Evolutionary conservation across 1,140 invertebrate genomes (phyloP), one percentile per base, ranked within the genome.

Genomic region (Belonocnema kinseyi): DNA sequence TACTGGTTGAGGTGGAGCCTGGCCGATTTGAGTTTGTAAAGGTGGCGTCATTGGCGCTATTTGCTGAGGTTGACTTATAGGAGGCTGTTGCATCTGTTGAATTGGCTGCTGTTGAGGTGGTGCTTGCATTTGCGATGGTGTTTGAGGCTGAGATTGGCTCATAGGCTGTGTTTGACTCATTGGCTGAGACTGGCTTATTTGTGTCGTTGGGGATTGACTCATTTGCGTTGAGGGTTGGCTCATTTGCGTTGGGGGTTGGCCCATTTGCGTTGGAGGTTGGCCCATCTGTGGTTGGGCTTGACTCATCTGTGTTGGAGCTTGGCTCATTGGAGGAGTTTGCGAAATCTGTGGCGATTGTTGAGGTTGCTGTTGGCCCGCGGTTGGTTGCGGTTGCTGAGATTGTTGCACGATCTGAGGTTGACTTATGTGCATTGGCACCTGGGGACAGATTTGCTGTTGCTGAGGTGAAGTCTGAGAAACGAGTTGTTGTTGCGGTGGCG

Each of bases 301-400:
- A 7, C 11, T 72, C n/a, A n/a, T 19, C n/a, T 16, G 46, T 74
- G 33, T 3, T 13, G 72, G 12, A 7, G 71, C 10, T 17, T 76
- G 78, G 14, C 17, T 50, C 11, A 74, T 72, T 50, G 76, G 78
- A 58, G 66, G 16, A 75, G 81, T 17, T 76, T 81, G 70, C 50
- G 80, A 54, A 80, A 82, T 77, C 73, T 85, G 84, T 52, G 88
- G 85, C 16, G 87, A 85, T n/a, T 88, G 88, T 52, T 87, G 87
- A 13, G 85, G 83, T 46, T 46, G 26, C 26, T 33, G 26, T 5
- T 33, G 40, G 10, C 7, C 10, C 40, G 10, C 40, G 11, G 76
- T 56, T 14, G 53, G n/a, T 10, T 78, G 77, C 21, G 77, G 13
- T 11, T 84, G 13, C 16, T 75, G 77, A 40, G 74, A 19, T 26